A percentile compares a stretch with the other conserved stretches of the same genome.
These are phyloP conservation scores for Oxystoma pomonae DNA, from an alignment of 2,888 invertebrate species.

Conservation along the genomic window DNA sequence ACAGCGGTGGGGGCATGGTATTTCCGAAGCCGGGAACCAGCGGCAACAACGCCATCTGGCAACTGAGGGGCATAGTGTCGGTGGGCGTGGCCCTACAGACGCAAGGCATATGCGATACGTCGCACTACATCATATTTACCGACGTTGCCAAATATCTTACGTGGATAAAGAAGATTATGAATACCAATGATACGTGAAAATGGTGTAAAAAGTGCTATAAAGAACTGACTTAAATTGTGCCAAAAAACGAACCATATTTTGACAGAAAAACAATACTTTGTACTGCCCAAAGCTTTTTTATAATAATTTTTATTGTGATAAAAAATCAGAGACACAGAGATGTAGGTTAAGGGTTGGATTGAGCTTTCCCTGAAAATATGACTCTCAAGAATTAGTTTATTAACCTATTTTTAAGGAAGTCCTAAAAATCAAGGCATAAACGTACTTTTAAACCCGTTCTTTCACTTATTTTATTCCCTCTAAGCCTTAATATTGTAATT, in stretches of 20 bases:
- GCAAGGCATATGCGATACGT: conserved; percentile 55
- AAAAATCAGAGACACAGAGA: neutral
- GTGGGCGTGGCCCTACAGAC: conserved; percentile 54
- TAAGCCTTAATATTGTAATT: too few species aligned
- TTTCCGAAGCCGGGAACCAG: conserved; percentile 37
- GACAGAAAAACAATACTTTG: neutral
- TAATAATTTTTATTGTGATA: neutral
- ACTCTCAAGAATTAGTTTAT: too few species aligned
- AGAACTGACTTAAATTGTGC: conserved; percentile 15
- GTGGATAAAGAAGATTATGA: conserved; percentile 32
- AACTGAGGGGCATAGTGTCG: conserved; percentile 53
- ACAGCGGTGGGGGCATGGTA: conserved; percentile 47
- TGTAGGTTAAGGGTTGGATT: too few species aligned
- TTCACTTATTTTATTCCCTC: too few species aligned
- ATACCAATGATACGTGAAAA: neutral
- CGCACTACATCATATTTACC: conserved; percentile 59
- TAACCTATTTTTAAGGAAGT: too few species aligned
- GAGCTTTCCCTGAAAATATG: too few species aligned
- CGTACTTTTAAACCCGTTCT: too few species aligned
- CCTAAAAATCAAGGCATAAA: too few species aligned
- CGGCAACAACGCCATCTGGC: conserved; percentile 36
- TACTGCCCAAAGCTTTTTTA: neutral
- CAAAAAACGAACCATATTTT: conserved; percentile 12
- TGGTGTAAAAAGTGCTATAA: neutral
- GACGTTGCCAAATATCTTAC: conserved; percentile 53